Conservation (phyloP, 2,113 vertebrate genomes). For the Haliaeetus leucogaster region DNA sequence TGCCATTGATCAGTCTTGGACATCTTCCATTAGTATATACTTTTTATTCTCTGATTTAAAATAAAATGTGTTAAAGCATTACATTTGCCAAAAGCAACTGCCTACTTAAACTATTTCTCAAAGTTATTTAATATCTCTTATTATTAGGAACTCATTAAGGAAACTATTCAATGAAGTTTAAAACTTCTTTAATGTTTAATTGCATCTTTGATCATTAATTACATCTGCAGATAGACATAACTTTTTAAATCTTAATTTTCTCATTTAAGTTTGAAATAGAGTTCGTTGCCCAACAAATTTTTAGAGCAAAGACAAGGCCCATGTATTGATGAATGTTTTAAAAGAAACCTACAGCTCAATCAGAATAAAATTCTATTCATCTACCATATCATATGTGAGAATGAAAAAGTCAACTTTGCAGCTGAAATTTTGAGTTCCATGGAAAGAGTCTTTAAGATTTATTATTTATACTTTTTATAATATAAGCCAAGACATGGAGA, state of each 20-base stretch:
- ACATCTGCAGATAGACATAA: conserved; percentile 2
- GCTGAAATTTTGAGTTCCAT: background rate
- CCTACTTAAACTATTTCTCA: conserved; percentile 9
- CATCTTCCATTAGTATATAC: background rate
- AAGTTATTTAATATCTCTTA: conserved; percentile 28
- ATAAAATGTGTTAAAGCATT: background rate
- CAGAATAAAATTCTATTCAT: conserved; percentile 44
- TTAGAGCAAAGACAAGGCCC: background rate
- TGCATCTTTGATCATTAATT: conserved; percentile 46
- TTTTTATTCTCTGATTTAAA: background rate
- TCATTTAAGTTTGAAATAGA: conserved; percentile 35
- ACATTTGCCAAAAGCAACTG: conserved; percentile 7
- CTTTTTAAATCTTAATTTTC: conserved; percentile 57
- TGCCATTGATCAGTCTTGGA: background rate
- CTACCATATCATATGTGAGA: background rate
- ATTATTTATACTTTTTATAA: background rate
- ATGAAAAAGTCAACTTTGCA: background rate
- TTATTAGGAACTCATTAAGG: conserved; percentile 46
- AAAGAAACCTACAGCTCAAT: conserved; percentile 5
- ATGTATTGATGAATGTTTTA: conserved; percentile 10
- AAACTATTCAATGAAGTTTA: conserved; percentile 30
- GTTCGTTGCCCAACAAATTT: background rate
- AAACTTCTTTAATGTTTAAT: conserved; percentile 57
- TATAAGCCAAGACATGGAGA: background rate
- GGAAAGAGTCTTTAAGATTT: background rate